A percentile compares a stretch with the other conserved stretches of the same genome.
phyloP scores from a whole-genome alignment of 2,888 invertebrate species.

The Epistrophe eligans region DNA sequence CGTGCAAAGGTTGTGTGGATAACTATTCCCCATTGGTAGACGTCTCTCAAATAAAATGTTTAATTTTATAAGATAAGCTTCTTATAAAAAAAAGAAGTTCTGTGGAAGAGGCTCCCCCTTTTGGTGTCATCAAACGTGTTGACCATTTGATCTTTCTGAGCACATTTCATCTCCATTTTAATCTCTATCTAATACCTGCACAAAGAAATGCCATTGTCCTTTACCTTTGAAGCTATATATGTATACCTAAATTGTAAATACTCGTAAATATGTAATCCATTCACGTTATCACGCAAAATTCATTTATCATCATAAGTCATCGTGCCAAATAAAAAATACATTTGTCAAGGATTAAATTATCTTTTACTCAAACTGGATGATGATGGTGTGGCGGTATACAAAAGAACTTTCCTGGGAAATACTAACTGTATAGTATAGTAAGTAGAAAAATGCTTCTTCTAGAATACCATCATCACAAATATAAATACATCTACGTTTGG shows the following conservation, averaged over 20 bases:
- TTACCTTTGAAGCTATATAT: background rate
- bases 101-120: no score
- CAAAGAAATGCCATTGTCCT: slow-evolving; percentile 43
- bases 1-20: no score
- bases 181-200: background rate
- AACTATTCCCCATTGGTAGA: no score
- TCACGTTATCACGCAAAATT: slow-evolving; percentile 80
- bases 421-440: slow-evolving; percentile 15
- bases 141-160: background rate
- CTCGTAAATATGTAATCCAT: slow-evolving; percentile 50
- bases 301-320: slow-evolving; percentile 84
- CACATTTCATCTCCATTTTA: background rate
- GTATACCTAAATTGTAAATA: background rate
- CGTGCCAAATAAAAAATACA: slow-evolving; percentile 73
- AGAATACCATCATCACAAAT: slow-evolving; percentile 31
- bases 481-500: slow-evolving; percentile 48
- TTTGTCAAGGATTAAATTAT: slow-evolving; percentile 74
- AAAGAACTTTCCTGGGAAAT: slow-evolving; percentile 6
- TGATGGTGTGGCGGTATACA: background rate
- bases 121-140: background rate
- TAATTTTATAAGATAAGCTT: no score
- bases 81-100: no score
- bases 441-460: slow-evolving; percentile 1
- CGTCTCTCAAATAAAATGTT: no score
- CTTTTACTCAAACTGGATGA: background rate